A percentile compares a stretch with the other conserved stretches of the same genome.
These are phyloP conservation scores for Phalera bucephala DNA, from an alignment of 2,888 invertebrate genomes.

Conservation along the genomic window DNA sequence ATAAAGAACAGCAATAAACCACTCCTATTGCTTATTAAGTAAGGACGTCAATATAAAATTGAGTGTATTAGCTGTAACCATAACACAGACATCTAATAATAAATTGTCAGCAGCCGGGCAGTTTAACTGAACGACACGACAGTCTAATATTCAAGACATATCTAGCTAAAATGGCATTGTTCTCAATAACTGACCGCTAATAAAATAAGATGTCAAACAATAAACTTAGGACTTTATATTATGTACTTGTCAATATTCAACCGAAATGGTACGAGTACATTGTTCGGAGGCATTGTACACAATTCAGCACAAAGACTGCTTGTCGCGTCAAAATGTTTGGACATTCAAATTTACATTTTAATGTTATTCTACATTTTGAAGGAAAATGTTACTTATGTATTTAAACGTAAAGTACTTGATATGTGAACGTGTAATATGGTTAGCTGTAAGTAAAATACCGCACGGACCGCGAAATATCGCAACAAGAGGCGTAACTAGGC, in stretches of 20 bases:
- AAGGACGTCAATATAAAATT: too few relatives aligned
- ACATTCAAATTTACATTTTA: slow-evolving; percentile 34
- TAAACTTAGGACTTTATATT: slow-evolving; percentile 1
- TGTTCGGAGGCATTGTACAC: slow-evolving; percentile 40
- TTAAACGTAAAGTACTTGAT: slow-evolving; percentile 1
- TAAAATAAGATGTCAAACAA: slow-evolving; percentile 3
- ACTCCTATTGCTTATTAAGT: too few relatives aligned
- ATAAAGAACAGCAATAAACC: too few relatives aligned
- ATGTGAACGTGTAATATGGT: slow-evolving; percentile 12
- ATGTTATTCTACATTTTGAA: neutral
- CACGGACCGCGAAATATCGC: slow-evolving; percentile 49
- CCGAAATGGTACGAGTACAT: slow-evolving; percentile 34
- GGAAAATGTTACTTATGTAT: slow-evolving; percentile 12
- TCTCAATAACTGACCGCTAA: neutral
- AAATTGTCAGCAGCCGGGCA: neutral
- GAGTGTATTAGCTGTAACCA: too few relatives aligned
- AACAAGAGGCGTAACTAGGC: slow-evolving; percentile 58
- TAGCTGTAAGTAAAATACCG: slow-evolving; percentile 34
- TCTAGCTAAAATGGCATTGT: neutral
- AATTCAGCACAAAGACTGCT: slow-evolving; percentile 41
- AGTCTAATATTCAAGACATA: neutral
- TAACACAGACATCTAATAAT: neutral
- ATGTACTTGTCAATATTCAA: slow-evolving; percentile 20
- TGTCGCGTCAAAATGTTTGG: slow-evolving; percentile 38
- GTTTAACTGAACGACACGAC: neutral